Percentiles rank a stretch among this genome's conserved stretches.
phyloP scores from a whole-genome alignment of 1,140 invertebrate genomes.

The Drosophila ogumai region DNA sequence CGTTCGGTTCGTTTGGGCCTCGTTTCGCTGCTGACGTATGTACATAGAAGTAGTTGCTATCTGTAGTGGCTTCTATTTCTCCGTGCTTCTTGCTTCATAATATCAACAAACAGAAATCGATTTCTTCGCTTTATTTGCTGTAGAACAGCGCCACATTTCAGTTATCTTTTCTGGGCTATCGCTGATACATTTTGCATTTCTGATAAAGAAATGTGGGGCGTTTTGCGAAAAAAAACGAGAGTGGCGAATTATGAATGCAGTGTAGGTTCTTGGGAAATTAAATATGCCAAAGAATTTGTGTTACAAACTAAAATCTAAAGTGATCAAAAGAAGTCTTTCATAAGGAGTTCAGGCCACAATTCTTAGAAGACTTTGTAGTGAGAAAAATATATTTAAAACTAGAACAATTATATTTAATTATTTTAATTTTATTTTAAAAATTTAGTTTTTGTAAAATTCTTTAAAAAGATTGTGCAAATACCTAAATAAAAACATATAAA shows the following conservation, averaged over 20 bases:
- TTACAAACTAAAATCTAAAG: background rate
- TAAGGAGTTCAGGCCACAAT: background rate
- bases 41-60: slow-evolving; percentile 19
- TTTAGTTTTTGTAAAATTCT: background rate
- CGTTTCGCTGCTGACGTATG: slow-evolving; percentile 14
- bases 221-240: slow-evolving; percentile 3
- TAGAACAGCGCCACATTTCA: slow-evolving; percentile 30
- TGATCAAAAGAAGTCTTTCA: slow-evolving; percentile 32
- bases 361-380: background rate
- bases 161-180: slow-evolving; percentile 46
- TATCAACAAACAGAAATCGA: slow-evolving; percentile 44
- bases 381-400: too few relatives aligned
- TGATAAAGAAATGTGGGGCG: slow-evolving; percentile 29
- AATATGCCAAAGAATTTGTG: background rate
- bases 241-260: background rate
- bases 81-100: slow-evolving; percentile 25
- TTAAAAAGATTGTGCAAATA: background rate
- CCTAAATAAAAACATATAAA: background rate
- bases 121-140: slow-evolving; percentile 37
- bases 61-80: slow-evolving; percentile 29
- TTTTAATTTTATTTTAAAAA: too few relatives aligned
- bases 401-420: too few relatives aligned
- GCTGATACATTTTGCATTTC: slow-evolving; percentile 60
- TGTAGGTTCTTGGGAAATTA: slow-evolving; percentile 14
- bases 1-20: slow-evolving; percentile 29